phyloP scores from a whole-genome alignment of 2,888 invertebrate genomes.

The Eupithecia vulgata region DNA sequence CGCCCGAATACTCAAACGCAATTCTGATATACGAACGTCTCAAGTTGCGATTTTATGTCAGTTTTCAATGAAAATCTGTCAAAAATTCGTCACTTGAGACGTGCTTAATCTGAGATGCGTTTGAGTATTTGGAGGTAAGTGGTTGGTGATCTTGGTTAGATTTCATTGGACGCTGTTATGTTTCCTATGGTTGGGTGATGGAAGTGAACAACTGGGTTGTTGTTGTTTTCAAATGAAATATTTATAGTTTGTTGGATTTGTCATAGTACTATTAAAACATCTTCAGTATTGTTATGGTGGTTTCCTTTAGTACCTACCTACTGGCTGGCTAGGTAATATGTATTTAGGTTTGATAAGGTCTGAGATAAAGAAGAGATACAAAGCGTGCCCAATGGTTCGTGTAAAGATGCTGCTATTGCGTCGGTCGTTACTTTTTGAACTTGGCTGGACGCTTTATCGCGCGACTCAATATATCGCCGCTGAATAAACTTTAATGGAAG shows the following conservation, averaged over 20 bases:
- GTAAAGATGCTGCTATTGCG: neutral
- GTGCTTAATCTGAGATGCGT: no score
- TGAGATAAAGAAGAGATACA: neutral
- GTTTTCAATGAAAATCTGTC: no score
- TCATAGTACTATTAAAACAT: slow-evolving; percentile 21
- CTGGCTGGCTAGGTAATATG: neutral
- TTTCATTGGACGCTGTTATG: slow-evolving; percentile 19
- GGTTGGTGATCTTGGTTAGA: slow-evolving; percentile 34
- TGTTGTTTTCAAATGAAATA: slow-evolving; percentile 27
- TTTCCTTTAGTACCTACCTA: slow-evolving; percentile 19
- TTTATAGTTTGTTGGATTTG: slow-evolving; percentile 18
- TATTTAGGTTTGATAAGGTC: neutral
- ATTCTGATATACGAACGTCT: no score
- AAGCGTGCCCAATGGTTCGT: neutral
- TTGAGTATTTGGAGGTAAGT: no score
- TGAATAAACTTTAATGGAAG: neutral
- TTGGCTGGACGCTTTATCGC: neutral
- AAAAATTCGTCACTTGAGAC: no score
- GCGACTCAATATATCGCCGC: neutral
- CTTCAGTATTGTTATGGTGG: slow-evolving; percentile 23
- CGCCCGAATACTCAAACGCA: no score
- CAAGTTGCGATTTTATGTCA: no score
- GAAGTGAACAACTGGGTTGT: slow-evolving; percentile 11
- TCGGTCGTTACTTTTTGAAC: neutral
- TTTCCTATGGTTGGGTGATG: slow-evolving; percentile 26